Base-by-base conservation (phyloP, 2,113 vertebrate genomes). In the Clarias gariepinus region DNA sequence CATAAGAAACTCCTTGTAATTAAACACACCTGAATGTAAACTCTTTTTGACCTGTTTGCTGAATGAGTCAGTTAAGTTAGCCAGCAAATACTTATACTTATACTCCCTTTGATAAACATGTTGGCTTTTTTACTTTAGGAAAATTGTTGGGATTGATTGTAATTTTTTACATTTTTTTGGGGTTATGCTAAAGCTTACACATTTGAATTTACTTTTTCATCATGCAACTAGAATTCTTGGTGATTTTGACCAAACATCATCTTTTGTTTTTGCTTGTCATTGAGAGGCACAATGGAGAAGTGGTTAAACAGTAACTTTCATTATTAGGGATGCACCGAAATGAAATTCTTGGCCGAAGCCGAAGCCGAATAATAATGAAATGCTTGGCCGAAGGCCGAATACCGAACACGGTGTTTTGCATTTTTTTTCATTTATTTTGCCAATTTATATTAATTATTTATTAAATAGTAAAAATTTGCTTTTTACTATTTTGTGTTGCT, bases 1-100 rank as follows among this genome's bases (percentile, higher is more conserved):
- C 21, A 25, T 25, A 74, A 52, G 41, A 74, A 74, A 25, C 21
- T 25, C 21, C 23, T 47, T 74, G 33, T 41, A 41, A 21, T 74
- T 41, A 52, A 74, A 52, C 71, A 74, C 71, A 74, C 71, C 71
- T 71, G 33, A 36, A 41, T 19, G 68, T 71, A 71, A 71, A 71
- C 68, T 71, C 68, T 36, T 33, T 12, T 0, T 23, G 66, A 33
- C 52, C 53, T 84, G 30, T 60, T 74, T 84, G 83, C 30, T 33
- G 41, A 76, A 76, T 76, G 73, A 76, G 73, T 58, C 30, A 84
- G 52, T 33, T 16, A 33, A 69, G 30, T 83, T 9, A 52, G 5
- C 23, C 25, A 55, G 47, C 6, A 1, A 83, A 15, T 71, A 21
- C 52, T 25, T n/a, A n/a, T n/a, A n/a, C n/a, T 25, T 13, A 69